phyloP scores from a whole-genome alignment of 2,113 vertebrate species.

The Poicephalus meyeri region DNA sequence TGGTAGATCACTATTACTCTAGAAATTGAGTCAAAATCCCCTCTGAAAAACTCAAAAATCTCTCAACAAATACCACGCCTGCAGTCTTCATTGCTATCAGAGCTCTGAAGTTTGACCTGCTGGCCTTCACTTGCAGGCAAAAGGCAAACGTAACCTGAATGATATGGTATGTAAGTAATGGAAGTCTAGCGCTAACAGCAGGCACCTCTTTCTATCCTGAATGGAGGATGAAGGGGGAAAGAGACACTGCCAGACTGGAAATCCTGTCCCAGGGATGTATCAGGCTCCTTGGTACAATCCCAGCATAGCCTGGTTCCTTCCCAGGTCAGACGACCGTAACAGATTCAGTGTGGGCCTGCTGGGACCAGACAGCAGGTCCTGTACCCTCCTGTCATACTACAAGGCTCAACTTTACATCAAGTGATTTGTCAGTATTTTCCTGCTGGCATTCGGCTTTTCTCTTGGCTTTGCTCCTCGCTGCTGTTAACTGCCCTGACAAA shows the following conservation, averaged over 20 bases:
- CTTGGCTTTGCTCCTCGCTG: slow-evolving; percentile 55
- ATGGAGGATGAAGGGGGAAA: not conserved
- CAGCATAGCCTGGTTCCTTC: not conserved
- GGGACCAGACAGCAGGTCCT: not conserved
- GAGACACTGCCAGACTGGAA: not conserved
- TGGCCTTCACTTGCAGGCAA: not conserved
- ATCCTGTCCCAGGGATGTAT: not conserved
- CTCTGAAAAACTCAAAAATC: not conserved
- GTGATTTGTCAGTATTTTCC: slow-evolving; percentile 36
- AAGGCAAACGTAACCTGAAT: not conserved
- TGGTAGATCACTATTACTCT: not conserved
- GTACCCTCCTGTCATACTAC: not conserved
- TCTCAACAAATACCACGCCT: not conserved
- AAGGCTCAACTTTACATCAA: not conserved
- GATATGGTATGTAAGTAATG: fast-evolving
- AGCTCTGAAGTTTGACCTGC: not conserved
- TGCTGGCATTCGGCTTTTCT: slow-evolving; percentile 56
- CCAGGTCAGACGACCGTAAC: not conserved
- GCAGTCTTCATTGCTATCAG: not conserved
- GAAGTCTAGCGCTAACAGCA: not conserved
- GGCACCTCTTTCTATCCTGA: fast-evolving
- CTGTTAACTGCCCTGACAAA: slow-evolving; percentile 61
- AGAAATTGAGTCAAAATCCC: not conserved
- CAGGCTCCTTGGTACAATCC: not conserved
- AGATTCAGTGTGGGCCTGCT: not conserved